Evolutionary conservation across 2,888 invertebrate genomes (phyloP), one percentile per base, ranked within the genome.

Genomic region (Eupithecia abbreviata): DNA sequence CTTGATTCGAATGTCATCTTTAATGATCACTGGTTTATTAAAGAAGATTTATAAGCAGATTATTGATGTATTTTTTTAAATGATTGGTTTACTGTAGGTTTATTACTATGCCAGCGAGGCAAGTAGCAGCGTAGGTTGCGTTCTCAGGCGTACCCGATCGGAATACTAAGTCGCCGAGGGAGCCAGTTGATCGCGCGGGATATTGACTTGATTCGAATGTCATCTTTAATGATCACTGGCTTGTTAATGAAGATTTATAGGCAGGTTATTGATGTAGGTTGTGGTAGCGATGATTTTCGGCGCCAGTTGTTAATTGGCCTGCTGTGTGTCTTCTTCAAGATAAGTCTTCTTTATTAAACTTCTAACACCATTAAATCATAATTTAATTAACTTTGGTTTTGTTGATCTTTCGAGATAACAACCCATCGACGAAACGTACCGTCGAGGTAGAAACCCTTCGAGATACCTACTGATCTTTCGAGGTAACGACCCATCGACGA

Each of bases 111-210:
- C 7, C 49, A 15, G n/a, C 13, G 51, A 43, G 51, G 62, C 12
- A 62, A 10, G 51, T 55, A 67, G 2, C 42, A 55, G 13, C 18
- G 73, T 72, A 58, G 58, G 71, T 72, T 66, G 70, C 72, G 41
- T 70, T 71, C 74, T 43, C n/a, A 66, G 69, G 58, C 68, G 72
- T 10, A 78, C 68, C 51, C 45, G 73, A n/a, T 71, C 30, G 45
- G 77, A 75, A 75, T 75, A 78, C 30, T 78, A 75, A 78, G 73
- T 78, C 65, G 71, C 66, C 13, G 62, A 18, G 66, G 66, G 66
- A 41, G 66, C 47, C 69, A 15, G 47, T 47, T 43, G 10, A 68
- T 18, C 68, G 41, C 42, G 15, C 9, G 45, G 68, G 18, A 47
- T 69, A 69, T 69, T 69, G 47, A 45, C 45, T 68, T 72, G 62